Evolutionary conservation across 2,113 vertebrate species (phyloP), one percentile per base, ranked within the genome.

Genomic region (Passer domesticus): DNA sequence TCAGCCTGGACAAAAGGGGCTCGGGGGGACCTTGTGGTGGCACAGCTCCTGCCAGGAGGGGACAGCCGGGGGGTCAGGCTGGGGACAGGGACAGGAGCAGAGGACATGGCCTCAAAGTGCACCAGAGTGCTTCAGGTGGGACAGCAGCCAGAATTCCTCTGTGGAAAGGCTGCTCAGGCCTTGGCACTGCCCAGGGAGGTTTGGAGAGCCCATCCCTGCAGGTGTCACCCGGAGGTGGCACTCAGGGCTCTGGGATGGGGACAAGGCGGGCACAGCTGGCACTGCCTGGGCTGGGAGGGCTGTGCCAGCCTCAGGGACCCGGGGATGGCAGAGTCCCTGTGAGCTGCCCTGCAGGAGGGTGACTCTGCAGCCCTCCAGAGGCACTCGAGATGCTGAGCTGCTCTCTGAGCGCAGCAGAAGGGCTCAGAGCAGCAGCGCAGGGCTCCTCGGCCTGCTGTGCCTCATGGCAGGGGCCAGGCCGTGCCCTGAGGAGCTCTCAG

Each of bases 151-250:
- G 46, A 30, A 75, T 75, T 82, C 20, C 23, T 0, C 0, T n/a
- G 1, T 15, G 69, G 28, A 8, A 30, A 41, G 53, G 77, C 6
- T 0, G 35, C 0, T 9, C 43, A 33, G 50, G 59, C 3, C 0
- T 1, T 64, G 85, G 30, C 1, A 14, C 6, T 55, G 74, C 84
- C 41, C 85, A 55, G 56, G 49, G 58, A 11, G 30, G 7, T 3
- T 8, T 41, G 66, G 6, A 56, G 0, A 56, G 0, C 35, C 67
- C 76, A 49, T 6, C 49, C 58, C 85, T 44, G 76, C 11, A 31
- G 56, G 58, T 56, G 31, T 0, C 59, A 11, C 1, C 37, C 37
- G 59, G 59, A 10, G 0, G 8, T 52, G 52, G 10, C 69, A 46
- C 86, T 60, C 0, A 11, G 59, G 0, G 75, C 66, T 28, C 63